A percentile compares a stretch with the other conserved stretches of the same genome.
Evolutionary conservation across 2,113 vertebrate genomes (phyloP).

Genomic region (Chloroceryle aenea): DNA sequence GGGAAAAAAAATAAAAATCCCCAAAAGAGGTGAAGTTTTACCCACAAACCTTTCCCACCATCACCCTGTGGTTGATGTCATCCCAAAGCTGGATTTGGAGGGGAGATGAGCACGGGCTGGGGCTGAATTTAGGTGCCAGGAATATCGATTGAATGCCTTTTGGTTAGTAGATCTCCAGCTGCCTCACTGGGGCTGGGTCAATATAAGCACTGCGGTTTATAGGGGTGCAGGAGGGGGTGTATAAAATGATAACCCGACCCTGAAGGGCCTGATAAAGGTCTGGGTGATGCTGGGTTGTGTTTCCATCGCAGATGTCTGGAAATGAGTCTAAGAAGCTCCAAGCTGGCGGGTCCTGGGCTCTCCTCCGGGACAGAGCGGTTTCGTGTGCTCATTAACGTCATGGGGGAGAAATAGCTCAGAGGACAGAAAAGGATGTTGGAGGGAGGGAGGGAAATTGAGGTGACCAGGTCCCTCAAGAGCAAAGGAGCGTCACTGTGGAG

Average conservation of each 20-base stretch:
- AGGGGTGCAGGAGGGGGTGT: background rate
- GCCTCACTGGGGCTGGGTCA: background rate
- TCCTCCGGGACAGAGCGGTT: background rate
- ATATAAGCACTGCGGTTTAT: fast-evolving
- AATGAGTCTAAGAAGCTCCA: background rate
- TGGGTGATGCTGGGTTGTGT: background rate
- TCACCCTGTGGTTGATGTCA: background rate
- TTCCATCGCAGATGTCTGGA: background rate
- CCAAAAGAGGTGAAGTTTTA: background rate
- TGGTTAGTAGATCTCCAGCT: background rate
- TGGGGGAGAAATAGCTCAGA: background rate
- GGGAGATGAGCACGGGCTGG: background rate
- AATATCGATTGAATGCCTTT: fast-evolving
- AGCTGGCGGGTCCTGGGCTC: background rate
- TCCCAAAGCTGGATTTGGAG: background rate
- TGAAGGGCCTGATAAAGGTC: background rate
- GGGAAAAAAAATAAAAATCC: fast-evolving
- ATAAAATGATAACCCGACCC: background rate
- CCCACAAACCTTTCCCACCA: background rate
- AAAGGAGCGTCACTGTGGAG: background rate
- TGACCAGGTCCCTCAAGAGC: slow-evolving; percentile 11
- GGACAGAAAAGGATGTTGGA: slow-evolving; percentile 13
- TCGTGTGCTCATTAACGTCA: slow-evolving; percentile 2
- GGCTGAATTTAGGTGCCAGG: background rate
- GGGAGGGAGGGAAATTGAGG: background rate